Base-by-base conservation (phyloP, 2,113 vertebrate genomes). In the Zosterops pallidus region DNA sequence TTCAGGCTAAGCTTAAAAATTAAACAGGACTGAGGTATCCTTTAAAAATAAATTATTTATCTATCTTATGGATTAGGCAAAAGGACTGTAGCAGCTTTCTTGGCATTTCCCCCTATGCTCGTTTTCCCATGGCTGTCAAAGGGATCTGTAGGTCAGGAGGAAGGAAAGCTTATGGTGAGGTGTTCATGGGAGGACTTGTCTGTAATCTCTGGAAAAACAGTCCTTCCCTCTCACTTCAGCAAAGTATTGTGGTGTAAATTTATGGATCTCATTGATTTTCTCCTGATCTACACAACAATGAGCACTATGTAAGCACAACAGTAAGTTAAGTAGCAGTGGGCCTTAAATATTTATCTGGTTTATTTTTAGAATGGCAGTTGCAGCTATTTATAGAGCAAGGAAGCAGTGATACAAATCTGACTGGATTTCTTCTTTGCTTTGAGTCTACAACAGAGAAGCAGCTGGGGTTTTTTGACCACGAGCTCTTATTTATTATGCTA, bases 341-440 rank as follows among this genome's bases (percentile, higher is more conserved):
- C 91, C 91, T 90, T 95, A 94, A 92, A 91, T 95, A 95, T 91
- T 92, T 94, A 62, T 75, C 46, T 62, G 55, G 14, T 79, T 85
- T 96, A 95, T 95, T 95, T 95, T 95, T 94, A 63, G 87, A 64
- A 49, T 47, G 67, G 60, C 71, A 63, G 18, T 91, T 88, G 71
- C 62, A 74, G 78, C 78, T 96, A 94, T 95, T 94, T 92, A 76
- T 94, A 23, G 65, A 83, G 71, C 42, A 62, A 80, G 67, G 87
- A 95, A 95, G 42, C 63, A 87, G 41, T 50, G 87, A 72, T 72
- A 44, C 16, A 86, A 93, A 95, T 83, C 87, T 91, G 75, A 79
- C 81, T 72, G 78, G 63, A 88, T 91, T 87, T 55, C 63, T 92
- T 69, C 57, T 92, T 87, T 5, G 3, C 53, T 87, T 82, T 78